A percentile compares a stretch with the other conserved stretches of the same genome.
Evolutionary conservation across 1,140 invertebrate genomes (phyloP).

Genomic region (Anoplophora glabripennis): DNA sequence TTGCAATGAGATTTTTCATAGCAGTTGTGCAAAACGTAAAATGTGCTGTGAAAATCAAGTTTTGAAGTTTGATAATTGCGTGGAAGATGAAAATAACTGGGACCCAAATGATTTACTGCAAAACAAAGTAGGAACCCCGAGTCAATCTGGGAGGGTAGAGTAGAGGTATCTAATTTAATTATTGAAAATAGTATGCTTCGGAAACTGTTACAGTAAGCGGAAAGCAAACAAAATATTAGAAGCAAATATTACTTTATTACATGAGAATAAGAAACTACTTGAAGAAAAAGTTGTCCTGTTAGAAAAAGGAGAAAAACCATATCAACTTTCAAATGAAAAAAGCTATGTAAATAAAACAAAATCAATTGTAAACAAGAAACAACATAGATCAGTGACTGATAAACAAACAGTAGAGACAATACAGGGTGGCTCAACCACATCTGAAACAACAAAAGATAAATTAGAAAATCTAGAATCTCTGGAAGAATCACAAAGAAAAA

Average conservation of each 20-base stretch:
- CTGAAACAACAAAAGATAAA: neutral
- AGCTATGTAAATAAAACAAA: neutral
- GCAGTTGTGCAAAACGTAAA: neutral
- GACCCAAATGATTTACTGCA: neutral
- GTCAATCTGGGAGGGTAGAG: neutral
- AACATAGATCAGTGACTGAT: no score
- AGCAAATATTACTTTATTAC: neutral
- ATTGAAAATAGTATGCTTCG: slow-evolving; percentile 4
- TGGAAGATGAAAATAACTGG: neutral
- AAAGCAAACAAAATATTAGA: slow-evolving; percentile 5
- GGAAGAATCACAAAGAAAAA: neutral
- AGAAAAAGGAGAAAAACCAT: neutral
- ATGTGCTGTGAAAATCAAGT: slow-evolving; percentile 1
- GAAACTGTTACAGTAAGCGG: neutral
- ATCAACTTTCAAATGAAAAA: neutral
- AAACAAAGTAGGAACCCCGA: neutral
- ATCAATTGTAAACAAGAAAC: no score
- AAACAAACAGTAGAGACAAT: no score
- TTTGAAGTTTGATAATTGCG: neutral
- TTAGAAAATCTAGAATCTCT: neutral
- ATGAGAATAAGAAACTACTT: slow-evolving; percentile 1
- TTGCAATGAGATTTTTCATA: neutral
- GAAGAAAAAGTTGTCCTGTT: neutral
- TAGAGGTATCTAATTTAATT: neutral
- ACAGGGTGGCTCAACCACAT: no score